Conservation (phyloP, 2,113 vertebrate genomes). For the Dicrurus megarhynchus region DNA sequence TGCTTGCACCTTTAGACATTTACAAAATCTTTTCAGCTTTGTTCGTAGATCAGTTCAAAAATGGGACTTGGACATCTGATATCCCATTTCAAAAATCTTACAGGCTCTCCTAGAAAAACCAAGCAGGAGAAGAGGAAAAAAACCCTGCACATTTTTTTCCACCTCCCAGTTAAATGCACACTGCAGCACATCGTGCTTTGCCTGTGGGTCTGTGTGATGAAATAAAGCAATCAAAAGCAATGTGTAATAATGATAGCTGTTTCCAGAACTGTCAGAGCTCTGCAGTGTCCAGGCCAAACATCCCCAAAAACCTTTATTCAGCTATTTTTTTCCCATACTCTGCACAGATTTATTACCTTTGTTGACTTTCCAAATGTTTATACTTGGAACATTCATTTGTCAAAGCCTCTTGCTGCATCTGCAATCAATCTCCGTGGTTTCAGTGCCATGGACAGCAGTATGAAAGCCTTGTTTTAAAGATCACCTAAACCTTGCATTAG, state of each 20-base stretch:
- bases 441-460: neutral
- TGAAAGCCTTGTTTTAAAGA: neutral
- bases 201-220: neutral
- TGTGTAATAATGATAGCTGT: constrained; percentile 3
- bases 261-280: constrained; percentile 2
- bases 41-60: neutral
- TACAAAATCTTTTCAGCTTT: neutral
- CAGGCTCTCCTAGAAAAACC: neutral
- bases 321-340: neutral
- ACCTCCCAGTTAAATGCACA: neutral
- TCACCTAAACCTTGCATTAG: neutral
- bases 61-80: neutral
- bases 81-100: neutral
- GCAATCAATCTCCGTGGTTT: constrained; percentile 22
- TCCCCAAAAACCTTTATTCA: constrained; percentile 27
- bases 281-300: neutral
- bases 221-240: constrained; percentile 23
- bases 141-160: neutral
- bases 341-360: constrained; percentile 55
- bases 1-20: neutral
- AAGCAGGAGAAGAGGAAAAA: neutral
- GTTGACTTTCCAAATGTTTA: constrained; percentile 54
- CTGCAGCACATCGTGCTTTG: constrained; percentile 21
- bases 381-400: constrained; percentile 43
- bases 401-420: constrained; percentile 34